Base-by-base conservation (phyloP, 2,113 vertebrate genomes). In the Calonectris borealis region DNA sequence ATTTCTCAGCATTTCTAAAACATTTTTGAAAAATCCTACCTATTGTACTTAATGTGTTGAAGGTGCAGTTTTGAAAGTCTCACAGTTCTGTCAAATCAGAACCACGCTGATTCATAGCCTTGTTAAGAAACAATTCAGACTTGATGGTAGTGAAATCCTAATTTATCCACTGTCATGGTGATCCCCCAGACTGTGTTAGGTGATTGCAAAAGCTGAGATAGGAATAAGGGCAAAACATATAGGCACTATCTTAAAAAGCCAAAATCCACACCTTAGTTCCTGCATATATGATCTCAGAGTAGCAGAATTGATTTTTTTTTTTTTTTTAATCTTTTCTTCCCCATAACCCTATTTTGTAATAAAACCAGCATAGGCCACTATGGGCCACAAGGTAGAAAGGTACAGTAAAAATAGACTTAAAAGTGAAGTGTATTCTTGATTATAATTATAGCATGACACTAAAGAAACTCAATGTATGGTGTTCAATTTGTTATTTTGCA, bases 401-500 rank as follows among this genome's bases (percentile, higher is more conserved):
- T 32, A 60, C 42, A 79, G 91, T 89, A 73, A 94, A 87, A 96
- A 76, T 7, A 68, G 76, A 79, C 71, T 90, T 94, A 90, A 90
- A 96, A 90, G 52, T 89, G 61, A 91, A 96, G 76, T 71, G 52
- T 89, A 68, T 87, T 87, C 88, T 68, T 94, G 84, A 60, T 95
- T 94, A 65, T 94, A 91, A 94, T 94, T 94, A 73, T 79, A 92
- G 71, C 72, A 70, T 91, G 81, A 91, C 90, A 87, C 91, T 89
- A 85, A 93, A 95, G 69, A 91, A 96, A 87, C 94, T 94, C 3
- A 4, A 40, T 97, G n/a, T 94, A 79, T 87, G 77, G 89, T 88
- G 81, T 82, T 93, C 72, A 64, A 13, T 96, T 97, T 96, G 86
- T 88, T 91, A 21, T 87, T 95, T 89, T 96, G 65, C 93, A 93